Percentiles rank a stretch among this genome's conserved stretches.
These are phyloP conservation scores for Aphyosemion australe DNA, from an alignment of 2,113 vertebrate species.

Conservation along the genomic window DNA sequence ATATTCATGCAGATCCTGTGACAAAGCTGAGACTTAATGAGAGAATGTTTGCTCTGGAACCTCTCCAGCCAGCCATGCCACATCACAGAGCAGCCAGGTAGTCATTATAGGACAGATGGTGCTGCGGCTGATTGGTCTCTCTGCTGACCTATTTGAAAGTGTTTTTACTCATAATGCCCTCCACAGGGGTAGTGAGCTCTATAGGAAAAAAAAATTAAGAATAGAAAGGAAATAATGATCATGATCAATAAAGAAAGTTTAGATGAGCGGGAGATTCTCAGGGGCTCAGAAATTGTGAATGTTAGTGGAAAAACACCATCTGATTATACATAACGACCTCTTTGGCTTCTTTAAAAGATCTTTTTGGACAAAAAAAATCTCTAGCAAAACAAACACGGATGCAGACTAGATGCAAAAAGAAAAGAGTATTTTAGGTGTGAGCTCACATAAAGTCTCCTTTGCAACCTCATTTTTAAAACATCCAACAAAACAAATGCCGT, in stretches of 20 bases:
- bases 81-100: conserved; percentile 68
- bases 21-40: conserved; percentile 52
- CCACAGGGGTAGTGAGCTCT: conserved; percentile 20
- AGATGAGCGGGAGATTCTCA: conserved; percentile 21
- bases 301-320: conserved; percentile 7
- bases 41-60: conserved; percentile 45
- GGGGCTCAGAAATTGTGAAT: conserved; percentile 20
- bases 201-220: conserved; percentile 16
- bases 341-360: conserved; percentile 11
- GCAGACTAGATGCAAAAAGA: conserved; percentile 4
- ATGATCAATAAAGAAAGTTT: conserved; percentile 33
- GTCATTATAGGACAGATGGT: conserved; percentile 79
- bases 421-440: conserved; percentile 18
- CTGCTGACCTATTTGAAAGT: conserved; percentile 67
- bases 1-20: conserved; percentile 18
- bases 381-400: conserved; percentile 13
- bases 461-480: conserved; percentile 26
- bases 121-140: conserved; percentile 64
- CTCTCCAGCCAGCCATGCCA: conserved; percentile 57
- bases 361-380: conserved; percentile 1
- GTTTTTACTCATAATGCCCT: conserved; percentile 56
- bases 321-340: conserved; percentile 14
- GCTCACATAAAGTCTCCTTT: neutral
- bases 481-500: conserved; percentile 1
- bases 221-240: neutral